Evolutionary conservation across 2,888 invertebrate species (phyloP), one percentile per base, ranked within the genome.

Genomic region (Schizotus pectinicornis): DNA sequence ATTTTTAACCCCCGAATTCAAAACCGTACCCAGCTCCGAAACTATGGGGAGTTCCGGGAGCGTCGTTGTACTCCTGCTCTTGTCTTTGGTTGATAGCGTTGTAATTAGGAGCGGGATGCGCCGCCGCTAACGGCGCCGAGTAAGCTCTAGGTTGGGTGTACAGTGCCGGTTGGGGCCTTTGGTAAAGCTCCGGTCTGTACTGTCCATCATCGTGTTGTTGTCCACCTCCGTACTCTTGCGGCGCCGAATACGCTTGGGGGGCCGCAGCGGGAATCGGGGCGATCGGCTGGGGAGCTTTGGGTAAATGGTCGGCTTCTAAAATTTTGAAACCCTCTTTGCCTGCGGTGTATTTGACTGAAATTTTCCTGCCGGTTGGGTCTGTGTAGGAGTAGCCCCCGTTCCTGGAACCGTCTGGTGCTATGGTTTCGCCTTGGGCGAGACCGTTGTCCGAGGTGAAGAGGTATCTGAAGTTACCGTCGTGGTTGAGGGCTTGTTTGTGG

Each of bases 361-460:
- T 86, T 11, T 86, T 81, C 71, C 86, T 85, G 0, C 88, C 88
- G 52, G 76, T 85, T 0, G 88, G 88, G 58, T 88, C 88, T 2
- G 70, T 64, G 53, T 75, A 75, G 36, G 73, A 70, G 66, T 75
- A 75, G 13, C 73, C 74, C 6, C 88, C 88, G 1, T 84, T 83
- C 57, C 88, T 77, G 39, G 85, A 84, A 3, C 88, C 88, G 64
- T 89, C 88, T 0, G 88, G 88, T 30, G 85, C 83, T 33, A 89
- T 88, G 61, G 83, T 83, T 71, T 88, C 88, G 0, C 88, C 88
- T 6, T 87, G 88, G 0, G 87, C 85, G 3, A 88, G 77, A 0
- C 88, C 88, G 68, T 88, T 88, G 77, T 89, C 88, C 0, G 88
- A 86, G 0, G 87, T 85, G 71, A 88, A 89, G 48, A 86, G 84